Base-by-base conservation (phyloP, 2,888 invertebrate species). In the Steinernema carpocapsae region DNA sequence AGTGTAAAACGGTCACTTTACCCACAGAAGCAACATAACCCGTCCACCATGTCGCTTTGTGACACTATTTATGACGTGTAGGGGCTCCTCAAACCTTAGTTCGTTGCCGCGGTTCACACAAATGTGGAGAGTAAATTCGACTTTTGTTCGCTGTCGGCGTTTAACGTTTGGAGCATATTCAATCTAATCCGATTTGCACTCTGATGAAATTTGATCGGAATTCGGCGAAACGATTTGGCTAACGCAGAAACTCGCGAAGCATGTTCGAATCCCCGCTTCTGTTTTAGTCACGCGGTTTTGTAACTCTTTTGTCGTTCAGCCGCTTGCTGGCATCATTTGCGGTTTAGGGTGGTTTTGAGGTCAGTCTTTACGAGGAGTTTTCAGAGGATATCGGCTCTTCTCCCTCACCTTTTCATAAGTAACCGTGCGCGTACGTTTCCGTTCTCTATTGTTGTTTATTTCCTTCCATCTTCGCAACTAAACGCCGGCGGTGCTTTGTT, bases 101-200 rank as follows among this genome's bases (percentile, higher is more conserved):
- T 6, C 3, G 4, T 37, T 10, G 4, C 37, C 4, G 37, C 10
- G 4, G 19, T 48, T 48, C 48, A 19, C 19, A 14, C 48, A 19
- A 48, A 19, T 48, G 14, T 48, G 7, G 48, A 4, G 14, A 14
- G 48, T 14, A 48, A 19, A 48, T 7, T n/a, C 48, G 48, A 48
- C 48, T 48, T 48, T 14, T 4, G 32, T 12, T 22, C 24, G 22
- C 24, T n/a, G 29, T 26, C 26, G 64, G 32, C 64, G 64, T 56
- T 56, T 56, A 56, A 12, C 14, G 56, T 64, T 64, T 64, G 37
- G 64, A 10, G 64, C 10, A 64, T 64, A 29, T 32, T 64, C 4
- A 12, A 29, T 32, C 22, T 64, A 64, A 64, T 64, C 64, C 64
- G 64, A 64, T 64, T 64, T 64, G 64, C 32, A 64, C 64, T 64